These are phyloP conservation scores for Pampusana beccarii DNA, from an alignment of 2,113 vertebrate species.

Conservation along the genomic window DNA sequence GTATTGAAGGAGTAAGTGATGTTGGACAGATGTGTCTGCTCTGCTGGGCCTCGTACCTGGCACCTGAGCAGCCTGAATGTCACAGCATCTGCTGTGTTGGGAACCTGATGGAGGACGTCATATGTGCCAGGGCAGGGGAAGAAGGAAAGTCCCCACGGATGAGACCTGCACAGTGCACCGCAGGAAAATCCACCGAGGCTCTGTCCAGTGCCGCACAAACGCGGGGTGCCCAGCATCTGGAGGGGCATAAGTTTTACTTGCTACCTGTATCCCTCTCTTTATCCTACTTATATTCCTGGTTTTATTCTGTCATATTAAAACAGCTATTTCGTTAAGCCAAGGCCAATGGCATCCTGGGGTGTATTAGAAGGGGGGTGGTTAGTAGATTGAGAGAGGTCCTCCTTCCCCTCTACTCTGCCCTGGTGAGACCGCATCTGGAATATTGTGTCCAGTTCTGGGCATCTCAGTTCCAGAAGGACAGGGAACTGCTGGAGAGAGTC, in stretches of 20 bases:
- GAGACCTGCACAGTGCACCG: background rate
- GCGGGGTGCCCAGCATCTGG: background rate
- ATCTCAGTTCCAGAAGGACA: no score
- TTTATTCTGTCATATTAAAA: background rate
- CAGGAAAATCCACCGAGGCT: background rate
- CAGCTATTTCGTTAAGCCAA: background rate
- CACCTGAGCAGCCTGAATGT: background rate
- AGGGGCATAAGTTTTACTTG: background rate
- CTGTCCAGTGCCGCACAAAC: rapidly evolving
- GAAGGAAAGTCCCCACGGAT: background rate
- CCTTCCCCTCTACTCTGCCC: no score
- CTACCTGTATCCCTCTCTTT: background rate
- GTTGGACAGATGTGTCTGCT: background rate
- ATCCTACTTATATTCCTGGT: background rate
- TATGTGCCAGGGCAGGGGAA: rapidly evolving
- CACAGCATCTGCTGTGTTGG: background rate
- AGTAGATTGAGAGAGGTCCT: no score
- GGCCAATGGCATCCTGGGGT: no score
- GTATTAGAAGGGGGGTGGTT: no score
- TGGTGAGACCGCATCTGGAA: no score
- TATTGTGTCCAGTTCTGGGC: no score
- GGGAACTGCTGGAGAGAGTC: no score
- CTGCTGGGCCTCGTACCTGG: rapidly evolving
- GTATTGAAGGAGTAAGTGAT: background rate
- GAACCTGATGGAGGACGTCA: background rate